Percentiles rank a stretch among this genome's conserved stretches.
Conservation (phyloP, 2,888 invertebrate genomes). For the Andricus quercusramuli region DNA sequence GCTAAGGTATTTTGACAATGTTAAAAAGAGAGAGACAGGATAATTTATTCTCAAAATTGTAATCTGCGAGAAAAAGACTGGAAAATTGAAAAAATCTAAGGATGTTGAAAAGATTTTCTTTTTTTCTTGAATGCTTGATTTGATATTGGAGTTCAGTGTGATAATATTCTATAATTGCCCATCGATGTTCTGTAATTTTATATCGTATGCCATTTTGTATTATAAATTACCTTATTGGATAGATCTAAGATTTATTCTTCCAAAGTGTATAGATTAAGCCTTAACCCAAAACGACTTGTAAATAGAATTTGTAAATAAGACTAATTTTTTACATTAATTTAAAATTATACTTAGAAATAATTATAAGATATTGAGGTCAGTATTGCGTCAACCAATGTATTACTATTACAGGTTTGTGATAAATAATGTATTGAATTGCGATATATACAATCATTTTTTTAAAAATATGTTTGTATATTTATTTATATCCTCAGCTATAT, state of each 20-base stretch:
- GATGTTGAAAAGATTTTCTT: background rate
- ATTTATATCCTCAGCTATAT: background rate
- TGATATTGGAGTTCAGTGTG: conserved; percentile 32
- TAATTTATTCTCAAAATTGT: background rate
- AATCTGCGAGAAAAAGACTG: conserved; percentile 1
- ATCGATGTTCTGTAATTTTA: background rate
- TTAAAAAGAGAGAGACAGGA: background rate
- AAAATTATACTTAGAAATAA: conserved; percentile 35
- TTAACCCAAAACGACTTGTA: conserved; percentile 59
- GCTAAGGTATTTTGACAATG: background rate
- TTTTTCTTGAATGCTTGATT: background rate
- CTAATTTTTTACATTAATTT: conserved; percentile 47
- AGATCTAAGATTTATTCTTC: conserved; percentile 56
- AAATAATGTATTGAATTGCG: conserved; percentile 59
- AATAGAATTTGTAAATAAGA: conserved; percentile 67
- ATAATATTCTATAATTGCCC: conserved; percentile 7
- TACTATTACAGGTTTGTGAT: conserved; percentile 74
- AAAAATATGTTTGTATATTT: background rate
- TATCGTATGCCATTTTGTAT: conserved; percentile 24
- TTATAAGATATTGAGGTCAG: conserved; percentile 55
- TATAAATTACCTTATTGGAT: conserved; percentile 29
- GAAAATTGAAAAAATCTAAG: background rate
- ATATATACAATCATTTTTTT: conserved; percentile 21
- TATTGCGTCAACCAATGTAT: conserved; percentile 60
- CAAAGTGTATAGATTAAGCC: conserved; percentile 63